phyloP scores from a whole-genome alignment of 2,888 invertebrate species.

The Perizoma affinitatum region DNA sequence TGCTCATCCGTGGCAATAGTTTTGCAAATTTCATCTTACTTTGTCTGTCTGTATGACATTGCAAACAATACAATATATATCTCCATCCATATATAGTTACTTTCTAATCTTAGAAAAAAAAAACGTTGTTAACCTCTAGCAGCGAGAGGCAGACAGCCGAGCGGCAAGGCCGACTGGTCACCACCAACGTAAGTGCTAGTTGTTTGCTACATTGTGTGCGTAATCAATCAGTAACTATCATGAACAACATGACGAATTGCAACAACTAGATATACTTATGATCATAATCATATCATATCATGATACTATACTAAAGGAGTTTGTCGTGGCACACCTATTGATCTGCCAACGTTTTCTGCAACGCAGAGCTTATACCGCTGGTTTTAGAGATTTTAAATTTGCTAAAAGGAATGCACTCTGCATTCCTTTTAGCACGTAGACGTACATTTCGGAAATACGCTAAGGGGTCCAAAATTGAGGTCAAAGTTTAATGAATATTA shows the following conservation, averaged over 20 bases:
- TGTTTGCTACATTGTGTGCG: slow-evolving; percentile 20
- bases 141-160: slow-evolving; percentile 73
- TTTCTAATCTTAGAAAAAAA: slow-evolving; percentile 81
- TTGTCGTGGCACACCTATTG: too few species aligned
- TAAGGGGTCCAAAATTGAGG: too few species aligned
- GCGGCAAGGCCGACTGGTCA: slow-evolving; percentile 76
- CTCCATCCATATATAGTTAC: slow-evolving; percentile 64
- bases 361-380: too few species aligned
- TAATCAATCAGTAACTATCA: slow-evolving; percentile 5
- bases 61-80: slow-evolving; percentile 13
- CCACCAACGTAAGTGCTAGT: slow-evolving; percentile 33
- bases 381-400: too few species aligned
- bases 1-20: background rate
- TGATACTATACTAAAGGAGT: too few species aligned
- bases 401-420: too few species aligned
- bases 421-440: too few species aligned
- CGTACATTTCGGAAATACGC: too few species aligned
- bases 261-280: background rate
- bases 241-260: background rate
- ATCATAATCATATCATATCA: too few species aligned
- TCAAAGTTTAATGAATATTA: too few species aligned
- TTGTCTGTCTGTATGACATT: background rate
- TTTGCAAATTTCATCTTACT: background rate
- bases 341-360: too few species aligned
- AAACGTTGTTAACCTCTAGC: slow-evolving; percentile 80